These are phyloP conservation scores for Pteromalus puparum DNA, from an alignment of 1,140 invertebrate genomes.

Conservation along the genomic window DNA sequence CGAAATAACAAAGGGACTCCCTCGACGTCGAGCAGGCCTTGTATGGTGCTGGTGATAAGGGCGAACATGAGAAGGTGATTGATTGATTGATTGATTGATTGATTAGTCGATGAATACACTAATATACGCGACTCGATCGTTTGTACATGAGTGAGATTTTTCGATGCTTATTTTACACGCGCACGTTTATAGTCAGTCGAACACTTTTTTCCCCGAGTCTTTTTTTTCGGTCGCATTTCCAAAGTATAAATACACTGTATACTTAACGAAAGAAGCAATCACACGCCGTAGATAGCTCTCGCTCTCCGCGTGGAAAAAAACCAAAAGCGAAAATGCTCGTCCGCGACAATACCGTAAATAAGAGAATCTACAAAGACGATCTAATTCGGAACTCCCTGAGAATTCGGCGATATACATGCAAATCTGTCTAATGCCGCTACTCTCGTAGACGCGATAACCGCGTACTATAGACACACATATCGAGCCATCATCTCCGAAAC, in stretches of 20 bases:
- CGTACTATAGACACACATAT: background rate
- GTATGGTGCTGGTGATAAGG: background rate
- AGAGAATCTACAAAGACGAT: background rate
- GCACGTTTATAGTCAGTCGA: background rate
- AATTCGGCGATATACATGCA: background rate
- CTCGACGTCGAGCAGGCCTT: background rate
- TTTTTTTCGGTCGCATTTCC: background rate
- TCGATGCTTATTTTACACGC: slow-evolving; percentile 21
- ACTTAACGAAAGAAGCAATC: no score
- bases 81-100: slow-evolving; percentile 19
- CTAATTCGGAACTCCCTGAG: slow-evolving; percentile 1
- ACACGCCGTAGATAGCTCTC: no score
- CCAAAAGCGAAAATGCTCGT: no score
- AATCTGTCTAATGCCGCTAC: background rate
- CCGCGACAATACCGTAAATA: no score
- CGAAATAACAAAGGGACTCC: slow-evolving; percentile 32
- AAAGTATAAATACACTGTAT: no score
- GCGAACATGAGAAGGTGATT: background rate
- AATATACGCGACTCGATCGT: background rate
- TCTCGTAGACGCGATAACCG: background rate
- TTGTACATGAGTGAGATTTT: background rate
- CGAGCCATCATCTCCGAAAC: background rate
- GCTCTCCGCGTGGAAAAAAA: background rate
- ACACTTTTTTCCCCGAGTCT: background rate
- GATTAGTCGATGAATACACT: background rate